Evolutionary conservation across 1,140 invertebrate genomes (phyloP).

Genomic region (Halyomorpha halys): DNA sequence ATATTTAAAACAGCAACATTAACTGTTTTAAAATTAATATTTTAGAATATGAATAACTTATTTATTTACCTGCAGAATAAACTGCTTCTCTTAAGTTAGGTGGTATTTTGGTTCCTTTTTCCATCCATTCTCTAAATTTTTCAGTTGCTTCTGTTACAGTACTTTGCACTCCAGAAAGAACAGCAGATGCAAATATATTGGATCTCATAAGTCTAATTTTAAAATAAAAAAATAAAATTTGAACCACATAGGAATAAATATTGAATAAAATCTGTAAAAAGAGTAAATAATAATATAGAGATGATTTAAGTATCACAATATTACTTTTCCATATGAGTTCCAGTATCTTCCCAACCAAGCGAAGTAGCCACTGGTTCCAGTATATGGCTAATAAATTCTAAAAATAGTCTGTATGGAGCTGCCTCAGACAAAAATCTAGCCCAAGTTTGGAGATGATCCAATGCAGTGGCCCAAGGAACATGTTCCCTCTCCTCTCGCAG

Average conservation of each 20-base stretch:
- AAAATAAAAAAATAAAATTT: not conserved
- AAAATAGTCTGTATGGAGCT: constrained; percentile 50
- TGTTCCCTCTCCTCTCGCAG: constrained; percentile 59
- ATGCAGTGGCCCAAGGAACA: constrained; percentile 61
- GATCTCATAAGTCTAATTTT: constrained; percentile 44
- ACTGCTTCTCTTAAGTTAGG: constrained; percentile 62
- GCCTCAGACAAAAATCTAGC: constrained; percentile 54
- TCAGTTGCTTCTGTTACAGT: constrained; percentile 50
- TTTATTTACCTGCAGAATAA: constrained; percentile 53
- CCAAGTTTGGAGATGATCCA: constrained; percentile 56
- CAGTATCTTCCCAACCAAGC: constrained; percentile 55
- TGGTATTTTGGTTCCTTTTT: constrained; percentile 44
- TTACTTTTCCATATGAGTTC: constrained; percentile 55
- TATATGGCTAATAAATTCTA: constrained; percentile 48
- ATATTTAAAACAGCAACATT: too few relatives aligned
- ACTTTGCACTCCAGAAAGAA: constrained; percentile 49
- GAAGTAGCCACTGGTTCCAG: constrained; percentile 48
- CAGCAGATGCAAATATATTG: constrained; percentile 46
- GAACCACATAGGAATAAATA: not conserved
- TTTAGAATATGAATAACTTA: not conserved
- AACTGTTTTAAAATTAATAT: not conserved
- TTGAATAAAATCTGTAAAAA: not conserved
- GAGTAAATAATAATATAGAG: constrained; percentile 5
- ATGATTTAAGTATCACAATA: constrained; percentile 31
- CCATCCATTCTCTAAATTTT: constrained; percentile 56